A percentile compares a stretch with the other conserved stretches of the same genome.
phyloP scores from a whole-genome alignment of 2,113 vertebrate species.

The Bubalus kerabau region DNA sequence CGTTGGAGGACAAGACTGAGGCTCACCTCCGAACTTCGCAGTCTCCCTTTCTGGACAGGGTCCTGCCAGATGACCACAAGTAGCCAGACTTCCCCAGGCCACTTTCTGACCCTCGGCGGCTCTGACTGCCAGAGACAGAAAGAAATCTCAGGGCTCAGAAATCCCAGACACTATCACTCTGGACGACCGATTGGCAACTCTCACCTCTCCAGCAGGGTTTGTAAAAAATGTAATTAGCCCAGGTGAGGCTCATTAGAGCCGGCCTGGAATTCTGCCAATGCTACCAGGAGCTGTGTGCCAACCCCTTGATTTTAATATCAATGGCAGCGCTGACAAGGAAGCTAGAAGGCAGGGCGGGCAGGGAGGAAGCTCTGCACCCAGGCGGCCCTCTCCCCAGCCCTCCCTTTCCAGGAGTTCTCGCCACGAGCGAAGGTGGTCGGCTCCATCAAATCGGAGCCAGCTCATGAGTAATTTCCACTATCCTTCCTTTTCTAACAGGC shows the following conservation, averaged over 20 bases:
- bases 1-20: rapidly evolving
- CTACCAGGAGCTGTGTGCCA: conserved; percentile 40
- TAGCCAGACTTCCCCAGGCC: neutral
- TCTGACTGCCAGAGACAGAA: neutral
- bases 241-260: conserved; percentile 76
- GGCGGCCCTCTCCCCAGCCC: neutral
- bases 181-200: conserved; percentile 69
- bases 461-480: neutral
- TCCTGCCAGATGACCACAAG: neutral
- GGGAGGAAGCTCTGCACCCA: neutral
- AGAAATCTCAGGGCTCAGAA: conserved; percentile 59
- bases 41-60: neutral
- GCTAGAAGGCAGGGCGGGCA: neutral
- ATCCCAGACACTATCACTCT: conserved; percentile 36
- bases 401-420: neutral
- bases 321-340: conserved; percentile 55
- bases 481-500: conserved; percentile 18
- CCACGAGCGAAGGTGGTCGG: neutral
- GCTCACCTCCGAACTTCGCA: too few species aligned
- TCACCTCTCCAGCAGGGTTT: conserved; percentile 62
- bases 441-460: neutral
- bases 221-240: conserved; percentile 71
- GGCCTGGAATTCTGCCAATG: conserved; percentile 17
- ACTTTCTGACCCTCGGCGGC: neutral
- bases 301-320: conserved; percentile 72